Base-by-base conservation (phyloP, 2,113 vertebrate species). In the Lepus europaeus region DNA sequence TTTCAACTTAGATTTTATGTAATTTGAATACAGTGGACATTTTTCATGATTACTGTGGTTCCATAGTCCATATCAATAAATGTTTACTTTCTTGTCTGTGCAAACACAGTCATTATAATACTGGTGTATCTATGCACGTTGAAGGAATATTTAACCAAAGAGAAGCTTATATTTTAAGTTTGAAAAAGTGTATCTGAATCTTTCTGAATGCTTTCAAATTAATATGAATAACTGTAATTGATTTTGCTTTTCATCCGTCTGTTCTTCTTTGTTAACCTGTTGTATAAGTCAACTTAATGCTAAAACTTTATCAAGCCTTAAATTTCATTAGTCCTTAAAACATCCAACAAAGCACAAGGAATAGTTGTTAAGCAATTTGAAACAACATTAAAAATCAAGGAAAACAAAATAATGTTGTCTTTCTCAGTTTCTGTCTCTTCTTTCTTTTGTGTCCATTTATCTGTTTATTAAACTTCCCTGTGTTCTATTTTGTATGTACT, bases 391-490 rank as follows among this genome's bases (percentile, higher is more conserved):
- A 97, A 97, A 92, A 90, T 96, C 92, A 96, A 96, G 95, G 96
- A 97, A 97, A 97, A 96, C 92, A 94, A 97, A 96, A 72, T 96
- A 45, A 45, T 45, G 96, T 96, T 97, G 97, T 97, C 96, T 97
- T 96, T 97, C 97, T 97, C 96, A 92, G 94, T 97, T 97, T 97
- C 97, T 97, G 97, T 97, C 96, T 97, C 97, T 96, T 95, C 90
- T 97, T 97, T 97, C 87, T 96, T 97, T 93, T 97, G 97, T 97
- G 97, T 97, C 96, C 68, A 29, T 95, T 95, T 94, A 89, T 87
- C 82, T 95, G 87, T 97, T 68, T 96, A 96, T 95, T 91, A 93
- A 93, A 85, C 63, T 90, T 96, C 64, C 87, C 68, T 95, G 29
- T 97, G 92, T 93, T 85, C 95, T 97, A 88, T 85, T 92, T 95